Evolutionary conservation across 2,113 vertebrate genomes (phyloP).

Genomic region (Crypturellus undulatus): DNA sequence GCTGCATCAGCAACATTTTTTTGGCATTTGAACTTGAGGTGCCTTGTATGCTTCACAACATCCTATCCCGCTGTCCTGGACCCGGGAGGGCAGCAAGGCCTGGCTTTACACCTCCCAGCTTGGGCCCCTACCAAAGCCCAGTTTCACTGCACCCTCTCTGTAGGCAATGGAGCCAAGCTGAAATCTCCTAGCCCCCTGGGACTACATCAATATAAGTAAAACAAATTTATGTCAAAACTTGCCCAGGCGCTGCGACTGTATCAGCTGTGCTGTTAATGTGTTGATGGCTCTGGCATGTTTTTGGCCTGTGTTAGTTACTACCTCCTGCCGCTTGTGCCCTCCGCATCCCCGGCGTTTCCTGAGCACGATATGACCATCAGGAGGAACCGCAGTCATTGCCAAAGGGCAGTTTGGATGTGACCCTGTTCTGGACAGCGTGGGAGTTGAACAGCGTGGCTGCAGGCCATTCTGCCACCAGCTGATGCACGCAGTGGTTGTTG

Average conservation of each 20-base stretch:
- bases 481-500: background rate
- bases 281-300: background rate
- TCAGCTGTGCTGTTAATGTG: background rate
- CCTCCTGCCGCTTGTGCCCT: background rate
- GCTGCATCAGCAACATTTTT: background rate
- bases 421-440: background rate
- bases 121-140: background rate
- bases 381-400: background rate
- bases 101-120: background rate
- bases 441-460: background rate
- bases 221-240: background rate
- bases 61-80: background rate
- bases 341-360: background rate
- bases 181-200: accelerated
- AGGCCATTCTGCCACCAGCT: background rate
- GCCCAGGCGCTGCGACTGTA: background rate
- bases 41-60: background rate
- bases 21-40: background rate
- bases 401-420: background rate
- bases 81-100: background rate
- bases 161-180: background rate
- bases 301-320: background rate
- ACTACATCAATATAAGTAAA: background rate
- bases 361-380: accelerated
- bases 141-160: background rate